phyloP scores from a whole-genome alignment of 1,140 invertebrate species.

The Heliconius himera region DNA sequence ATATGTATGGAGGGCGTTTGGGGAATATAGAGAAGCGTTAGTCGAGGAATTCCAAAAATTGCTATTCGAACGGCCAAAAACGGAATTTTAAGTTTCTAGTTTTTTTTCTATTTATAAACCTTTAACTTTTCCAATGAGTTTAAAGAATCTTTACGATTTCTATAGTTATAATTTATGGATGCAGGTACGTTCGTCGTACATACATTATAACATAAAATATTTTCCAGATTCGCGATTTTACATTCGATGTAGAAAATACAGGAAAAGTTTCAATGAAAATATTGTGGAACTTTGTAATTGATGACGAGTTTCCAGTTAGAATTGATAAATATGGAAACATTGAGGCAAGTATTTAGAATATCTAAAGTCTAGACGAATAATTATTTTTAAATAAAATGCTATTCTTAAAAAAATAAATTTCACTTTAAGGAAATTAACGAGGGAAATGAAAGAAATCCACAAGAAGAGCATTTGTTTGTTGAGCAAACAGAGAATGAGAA shows the following conservation, averaged over 20 bases:
- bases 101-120: too few species aligned
- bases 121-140: too few species aligned
- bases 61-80: too few species aligned
- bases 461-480: constrained; percentile 7
- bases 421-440: constrained; percentile 12
- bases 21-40: too few species aligned
- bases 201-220: background rate
- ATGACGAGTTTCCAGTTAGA: constrained; percentile 67
- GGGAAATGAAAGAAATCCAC: constrained; percentile 1
- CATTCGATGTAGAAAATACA: constrained; percentile 62
- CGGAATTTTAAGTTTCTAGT: too few species aligned
- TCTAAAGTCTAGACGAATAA: background rate
- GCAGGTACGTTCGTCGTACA: too few species aligned
- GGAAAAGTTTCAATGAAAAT: constrained; percentile 70
- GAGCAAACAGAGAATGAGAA: constrained; percentile 12
- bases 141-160: too few species aligned
- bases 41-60: too few species aligned
- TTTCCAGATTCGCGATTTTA: constrained; percentile 59
- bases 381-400: background rate
- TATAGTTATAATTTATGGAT: too few species aligned
- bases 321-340: constrained; percentile 51
- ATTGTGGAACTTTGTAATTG: constrained; percentile 65
- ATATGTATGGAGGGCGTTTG: too few species aligned
- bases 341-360: constrained; percentile 31
- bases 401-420: background rate